These are phyloP conservation scores for Drosophila peninsularis DNA, from an alignment of 2,888 invertebrate genomes.

Conservation along the genomic window DNA sequence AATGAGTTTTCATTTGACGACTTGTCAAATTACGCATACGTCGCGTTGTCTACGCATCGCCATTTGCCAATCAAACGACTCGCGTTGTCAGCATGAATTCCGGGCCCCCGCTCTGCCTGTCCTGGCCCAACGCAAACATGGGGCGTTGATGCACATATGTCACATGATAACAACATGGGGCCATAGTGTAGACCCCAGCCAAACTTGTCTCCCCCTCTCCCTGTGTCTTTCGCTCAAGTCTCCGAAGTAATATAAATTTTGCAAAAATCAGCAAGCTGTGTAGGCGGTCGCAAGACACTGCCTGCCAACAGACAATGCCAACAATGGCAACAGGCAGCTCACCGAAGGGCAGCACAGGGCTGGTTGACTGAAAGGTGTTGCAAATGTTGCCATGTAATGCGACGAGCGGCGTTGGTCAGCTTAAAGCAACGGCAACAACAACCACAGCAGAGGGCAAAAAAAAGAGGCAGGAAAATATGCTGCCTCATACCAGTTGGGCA, in stretches of 20 bases:
- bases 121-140: conserved; percentile 65
- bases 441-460: conserved; percentile 8
- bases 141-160: conserved; percentile 83
- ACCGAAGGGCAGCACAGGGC: conserved; percentile 1
- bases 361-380: conserved; percentile 73
- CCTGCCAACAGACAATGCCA: conserved; percentile 36
- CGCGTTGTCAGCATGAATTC: conserved; percentile 74
- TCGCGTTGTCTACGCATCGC: conserved; percentile 59
- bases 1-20: conserved; percentile 61
- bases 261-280: conserved; percentile 79
- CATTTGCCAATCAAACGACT: conserved; percentile 76
- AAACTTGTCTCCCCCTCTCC: conserved; percentile 43
- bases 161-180: conserved; percentile 81
- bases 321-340: conserved; percentile 20
- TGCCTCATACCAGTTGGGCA: conserved; percentile 61
- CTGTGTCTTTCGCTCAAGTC: conserved; percentile 1
- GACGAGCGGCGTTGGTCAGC: conserved; percentile 42
- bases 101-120: conserved; percentile 12
- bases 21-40: conserved; percentile 78
- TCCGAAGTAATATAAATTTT: conserved; percentile 75
- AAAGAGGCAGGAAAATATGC: conserved; percentile 35
- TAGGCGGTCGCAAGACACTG: conserved; percentile 64
- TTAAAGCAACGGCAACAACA: conserved; percentile 14
- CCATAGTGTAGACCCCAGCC: conserved; percentile 9
- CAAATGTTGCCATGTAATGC: conserved; percentile 78